Evolutionary conservation across 35 echinoderm and acorn worm genomes (phyloP).

Genomic region (Apostichopus californicus): DNA sequence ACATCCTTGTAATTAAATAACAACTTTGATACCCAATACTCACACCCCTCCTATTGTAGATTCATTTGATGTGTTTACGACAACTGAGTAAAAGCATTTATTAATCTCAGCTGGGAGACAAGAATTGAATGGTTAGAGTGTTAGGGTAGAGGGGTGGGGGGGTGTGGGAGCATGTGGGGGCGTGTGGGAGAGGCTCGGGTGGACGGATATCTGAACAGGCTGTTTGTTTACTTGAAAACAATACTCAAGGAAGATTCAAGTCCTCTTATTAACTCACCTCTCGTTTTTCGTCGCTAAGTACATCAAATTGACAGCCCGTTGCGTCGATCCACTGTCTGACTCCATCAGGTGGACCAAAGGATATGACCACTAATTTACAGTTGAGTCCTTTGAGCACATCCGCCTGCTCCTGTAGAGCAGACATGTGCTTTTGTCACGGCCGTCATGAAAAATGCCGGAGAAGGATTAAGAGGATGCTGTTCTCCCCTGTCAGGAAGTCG

Average conservation of each 20-base stretch:
- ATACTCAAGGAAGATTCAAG: neutral
- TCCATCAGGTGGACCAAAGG: slow-evolving; percentile 81
- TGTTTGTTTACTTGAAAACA: too few species aligned
- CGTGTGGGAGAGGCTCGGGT: too few species aligned
- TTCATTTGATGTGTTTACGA: too few species aligned
- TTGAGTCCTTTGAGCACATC: slow-evolving; percentile 51
- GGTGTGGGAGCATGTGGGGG: too few species aligned
- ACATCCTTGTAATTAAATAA: too few species aligned
- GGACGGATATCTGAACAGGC: too few species aligned
- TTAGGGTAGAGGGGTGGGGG: too few species aligned
- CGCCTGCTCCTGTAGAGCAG: slow-evolving; percentile 41
- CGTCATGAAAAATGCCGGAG: slow-evolving; percentile 92
- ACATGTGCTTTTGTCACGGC: slow-evolving; percentile 84
- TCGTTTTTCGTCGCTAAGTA: slow-evolving; percentile 77
- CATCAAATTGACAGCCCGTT: slow-evolving; percentile 73
- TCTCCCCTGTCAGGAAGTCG: slow-evolving; percentile 35
- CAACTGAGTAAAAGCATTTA: too few species aligned
- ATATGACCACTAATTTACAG: slow-evolving; percentile 66
- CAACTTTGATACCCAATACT: too few species aligned
- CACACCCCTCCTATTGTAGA: too few species aligned
- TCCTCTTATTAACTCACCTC: slow-evolving; percentile 30
- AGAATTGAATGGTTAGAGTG: too few species aligned
- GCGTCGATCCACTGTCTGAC: slow-evolving; percentile 64
- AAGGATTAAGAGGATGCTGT: slow-evolving; percentile 53
- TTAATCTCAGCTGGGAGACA: too few species aligned